Percentiles rank a stretch among this genome's conserved stretches.
These are phyloP conservation scores for Pocillopora verrucosa DNA, from an alignment of 64 coral and sea anemone species.

Conservation along the genomic window DNA sequence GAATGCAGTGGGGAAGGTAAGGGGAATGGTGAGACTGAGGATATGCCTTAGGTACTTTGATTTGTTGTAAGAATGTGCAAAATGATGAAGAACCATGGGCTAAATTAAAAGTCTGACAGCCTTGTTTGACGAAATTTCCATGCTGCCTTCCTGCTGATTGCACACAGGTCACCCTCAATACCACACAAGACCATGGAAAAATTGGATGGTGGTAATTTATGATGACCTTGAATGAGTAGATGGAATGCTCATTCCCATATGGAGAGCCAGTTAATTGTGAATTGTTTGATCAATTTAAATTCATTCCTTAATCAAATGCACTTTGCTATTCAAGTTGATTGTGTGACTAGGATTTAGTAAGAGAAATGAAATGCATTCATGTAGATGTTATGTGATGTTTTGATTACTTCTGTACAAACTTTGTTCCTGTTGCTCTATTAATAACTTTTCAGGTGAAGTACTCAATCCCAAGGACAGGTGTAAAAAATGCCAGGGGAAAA, in stretches of 20 bases:
- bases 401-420: no score
- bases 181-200: no score
- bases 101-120: background rate
- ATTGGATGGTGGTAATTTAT: no score
- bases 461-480: constrained; percentile 99
- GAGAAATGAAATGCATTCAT: no score
- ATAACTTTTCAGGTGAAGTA: constrained; percentile 77
- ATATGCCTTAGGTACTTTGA: background rate
- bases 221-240: no score
- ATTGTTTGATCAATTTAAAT: no score
- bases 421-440: background rate
- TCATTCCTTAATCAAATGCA: no score
- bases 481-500: constrained; percentile 99
- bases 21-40: background rate
- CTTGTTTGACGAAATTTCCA: constrained; percentile 23
- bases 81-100: constrained; percentile 31
- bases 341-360: no score
- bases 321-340: no score
- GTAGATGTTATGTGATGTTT: no score
- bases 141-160: constrained; percentile 40
- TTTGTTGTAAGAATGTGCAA: background rate
- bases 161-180: background rate
- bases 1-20: constrained; percentile 91
- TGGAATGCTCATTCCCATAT: no score
- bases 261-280: no score